phyloP scores from a whole-genome alignment of 2,888 invertebrate genomes.

The Lypha dubia region DNA sequence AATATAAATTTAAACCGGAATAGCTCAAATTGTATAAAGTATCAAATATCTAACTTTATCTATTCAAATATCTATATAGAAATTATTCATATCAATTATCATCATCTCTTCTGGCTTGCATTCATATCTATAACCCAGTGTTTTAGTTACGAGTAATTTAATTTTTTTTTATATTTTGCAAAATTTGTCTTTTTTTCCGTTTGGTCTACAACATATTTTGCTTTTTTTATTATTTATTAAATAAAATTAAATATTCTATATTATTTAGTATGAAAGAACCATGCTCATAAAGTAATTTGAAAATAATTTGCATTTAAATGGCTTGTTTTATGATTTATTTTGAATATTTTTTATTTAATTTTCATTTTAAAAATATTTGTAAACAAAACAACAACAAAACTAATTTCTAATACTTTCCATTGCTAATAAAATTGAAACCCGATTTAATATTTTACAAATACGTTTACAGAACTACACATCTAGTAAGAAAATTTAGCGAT shows the following conservation, averaged over 20 bases:
- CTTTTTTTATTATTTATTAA: conserved; percentile 50
- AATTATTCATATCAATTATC: conserved; percentile 38
- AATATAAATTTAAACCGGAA: conserved; percentile 49
- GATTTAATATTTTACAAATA: not conserved
- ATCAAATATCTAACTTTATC: conserved; percentile 20
- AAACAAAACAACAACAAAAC: conserved; percentile 36
- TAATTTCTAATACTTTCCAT: conserved; percentile 6
- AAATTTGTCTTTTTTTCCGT: conserved; percentile 12
- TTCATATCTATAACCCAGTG: conserved; percentile 17
- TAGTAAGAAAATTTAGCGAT: not conserved
- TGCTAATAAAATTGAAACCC: not conserved
- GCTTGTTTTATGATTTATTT: conserved; percentile 57
- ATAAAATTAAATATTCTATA: conserved; percentile 7
- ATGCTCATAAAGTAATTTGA: conserved; percentile 29
- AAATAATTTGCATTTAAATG: conserved; percentile 68
- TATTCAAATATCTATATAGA: conserved; percentile 26
- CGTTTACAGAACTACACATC: not conserved
- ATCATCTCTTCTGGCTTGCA: conserved; percentile 62
- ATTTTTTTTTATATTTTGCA: not conserved
- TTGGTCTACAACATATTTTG: conserved; percentile 51
- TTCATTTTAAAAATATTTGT: conserved; percentile 37
- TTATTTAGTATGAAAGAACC: conserved; percentile 25
- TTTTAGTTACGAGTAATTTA: conserved; percentile 32
- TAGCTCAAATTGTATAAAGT: conserved; percentile 44
- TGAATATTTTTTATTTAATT: not conserved